Base-by-base conservation (phyloP, 2,113 vertebrate genomes). In the Odocoileus hemionus region DNA sequence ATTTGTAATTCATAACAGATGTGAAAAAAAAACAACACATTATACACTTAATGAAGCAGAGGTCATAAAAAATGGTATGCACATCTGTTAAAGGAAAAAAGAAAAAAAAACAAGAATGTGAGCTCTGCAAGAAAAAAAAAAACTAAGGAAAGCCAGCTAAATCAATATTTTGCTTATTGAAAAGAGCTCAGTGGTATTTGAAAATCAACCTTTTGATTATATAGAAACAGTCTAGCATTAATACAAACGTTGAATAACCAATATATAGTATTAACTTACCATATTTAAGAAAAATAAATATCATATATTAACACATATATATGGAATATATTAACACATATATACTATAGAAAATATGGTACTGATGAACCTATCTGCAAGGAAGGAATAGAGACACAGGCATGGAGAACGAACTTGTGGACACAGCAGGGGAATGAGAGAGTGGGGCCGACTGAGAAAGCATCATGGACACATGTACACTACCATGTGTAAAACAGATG, bases 21-120 rank as follows among this genome's bases (percentile, higher is more conserved):
- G 97, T 96, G 92, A 79, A 79, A 15, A 19, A 74, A 74, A 16
- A 97, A 95, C 95, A 98, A 96, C 96, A 23, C 6, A 23, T 1
- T 30, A 45, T 90, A 94, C 94, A 98, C 86, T 95, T 96, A 95
- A 78, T 45, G 92, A 98, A 97, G 98, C 96, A 98, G 76, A 94
- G 93, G 97, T 89, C 94, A 89, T 61, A 91, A 52, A 96, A 98
- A 96, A 97, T 96, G 21, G 55, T 2, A 39, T 79, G 89, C 87
- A 2, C 60, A 26, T 57, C 28, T 93, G 78, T 25, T 91, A 95
- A 87, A 70, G n/a, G 95, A 86, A 97, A 92, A 95, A 30, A 96
- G 9, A 14, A 17, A 74, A 70, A 67, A 70, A 83, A 87, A 36
- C 25, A 39, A 17, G 8, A 79, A 92, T 74, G 28, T 47, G 30